Conservation (phyloP, 2,888 invertebrate species). For the Lycophotia porphyrea region DNA sequence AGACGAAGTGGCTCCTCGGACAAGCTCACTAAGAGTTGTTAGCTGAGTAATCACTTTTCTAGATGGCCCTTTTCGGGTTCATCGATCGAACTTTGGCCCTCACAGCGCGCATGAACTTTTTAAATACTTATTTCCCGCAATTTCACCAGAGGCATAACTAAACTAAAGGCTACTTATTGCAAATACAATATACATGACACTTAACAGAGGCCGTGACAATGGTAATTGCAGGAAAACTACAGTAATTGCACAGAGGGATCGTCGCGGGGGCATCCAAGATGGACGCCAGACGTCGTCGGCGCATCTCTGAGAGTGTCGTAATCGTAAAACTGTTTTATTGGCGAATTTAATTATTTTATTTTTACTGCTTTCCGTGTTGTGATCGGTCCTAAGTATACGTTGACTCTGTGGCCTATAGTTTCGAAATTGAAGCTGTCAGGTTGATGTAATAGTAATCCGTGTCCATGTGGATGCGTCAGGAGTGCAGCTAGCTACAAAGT, state of each 20-base stretch:
- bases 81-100: neutral
- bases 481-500: neutral
- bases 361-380: slow-evolving; percentile 29
- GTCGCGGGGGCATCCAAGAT: slow-evolving; percentile 34
- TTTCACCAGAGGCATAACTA: slow-evolving; percentile 17
- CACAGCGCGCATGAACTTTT: neutral
- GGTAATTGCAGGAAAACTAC: slow-evolving; percentile 64
- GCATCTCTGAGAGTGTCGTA: slow-evolving; percentile 16
- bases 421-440: neutral
- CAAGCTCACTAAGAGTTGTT: neutral
- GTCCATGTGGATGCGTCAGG: neutral
- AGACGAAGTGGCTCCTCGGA: neutral
- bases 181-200: slow-evolving; percentile 43
- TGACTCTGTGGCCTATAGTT: neutral
- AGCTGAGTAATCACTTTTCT: neutral
- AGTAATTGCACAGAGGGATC: slow-evolving; percentile 44
- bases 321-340: slow-evolving; percentile 34
- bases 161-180: neutral
- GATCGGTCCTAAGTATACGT: neutral
- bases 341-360: slow-evolving; percentile 4
- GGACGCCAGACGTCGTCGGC: slow-evolving; percentile 9
- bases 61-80: neutral
- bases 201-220: slow-evolving; percentile 49
- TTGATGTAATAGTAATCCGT: neutral
- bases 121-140: neutral